Evolutionary conservation across 2,113 vertebrate genomes (phyloP), one percentile per base, ranked within the genome.

Genomic region (Sebastes schlegelii): DNA sequence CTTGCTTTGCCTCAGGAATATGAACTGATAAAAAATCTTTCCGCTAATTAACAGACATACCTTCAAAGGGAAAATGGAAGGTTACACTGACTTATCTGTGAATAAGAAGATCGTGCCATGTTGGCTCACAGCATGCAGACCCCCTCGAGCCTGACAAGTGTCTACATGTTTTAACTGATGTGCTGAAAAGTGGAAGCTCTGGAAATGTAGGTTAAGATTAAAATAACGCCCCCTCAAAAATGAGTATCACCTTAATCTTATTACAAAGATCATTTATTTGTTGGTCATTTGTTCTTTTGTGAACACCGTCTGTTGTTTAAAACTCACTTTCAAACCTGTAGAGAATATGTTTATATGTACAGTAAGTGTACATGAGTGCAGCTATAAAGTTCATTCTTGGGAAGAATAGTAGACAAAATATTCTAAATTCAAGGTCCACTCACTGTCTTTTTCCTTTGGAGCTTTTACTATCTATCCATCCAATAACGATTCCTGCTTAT

Each of bases 81-180:
- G 5, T 46, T 23, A 62, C 4, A 40, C 12, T 12, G 14, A 79
- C 42, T 67, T 45, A 67, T 72, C 57, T 68, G 34, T 45, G 9
- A 71, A 34, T 14, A 16, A 55, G 6, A 0, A 55, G 51, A 42
- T 82, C 52, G 23, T 6, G 46, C 8, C 55, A 16, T 23, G 16
- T 46, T 68, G 34, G 26, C 66, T 69, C 12, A 34, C 17, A 34
- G 48, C 64, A 51, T 4, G 19, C 43, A 79, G 26, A 72, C 48
- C 19, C 76, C 14, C 23, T 57, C 8, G 0, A 62, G 16, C 11
- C 13, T 42, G 6, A 62, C 89, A 82, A 85, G 90, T 43, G 2
- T 8, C 48, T 46, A 73, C 89, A 85, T 49, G 88, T 85, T 86
- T 85, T 26, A 82, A 61, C 68, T 57, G 19, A 52, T 54, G 14